Conservation (phyloP, 1,140 invertebrate genomes). For the Drosophila albomicans region DNA sequence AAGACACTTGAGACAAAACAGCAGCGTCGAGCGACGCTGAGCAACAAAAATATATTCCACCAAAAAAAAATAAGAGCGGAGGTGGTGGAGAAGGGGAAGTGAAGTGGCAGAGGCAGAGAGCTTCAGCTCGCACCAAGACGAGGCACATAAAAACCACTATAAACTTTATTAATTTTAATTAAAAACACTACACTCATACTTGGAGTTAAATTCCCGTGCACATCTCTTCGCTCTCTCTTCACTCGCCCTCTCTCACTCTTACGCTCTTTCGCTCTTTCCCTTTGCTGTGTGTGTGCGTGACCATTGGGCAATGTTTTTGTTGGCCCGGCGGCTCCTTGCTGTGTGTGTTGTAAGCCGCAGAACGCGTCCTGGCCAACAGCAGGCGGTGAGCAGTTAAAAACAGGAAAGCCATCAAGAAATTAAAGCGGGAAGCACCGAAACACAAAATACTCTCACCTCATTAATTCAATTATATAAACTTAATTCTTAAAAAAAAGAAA, state of each 20-base stretch:
- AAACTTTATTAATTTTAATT: constrained; percentile 84
- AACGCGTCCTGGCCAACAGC: constrained; percentile 74
- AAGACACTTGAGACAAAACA: constrained; percentile 31
- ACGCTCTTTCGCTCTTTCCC: neutral
- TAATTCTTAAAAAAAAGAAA: too few species aligned
- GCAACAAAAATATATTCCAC: constrained; percentile 16
- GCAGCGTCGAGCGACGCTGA: constrained; percentile 21
- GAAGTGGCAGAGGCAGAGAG: neutral
- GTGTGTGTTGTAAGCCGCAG: constrained; percentile 65
- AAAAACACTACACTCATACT: constrained; percentile 80
- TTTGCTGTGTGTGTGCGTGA: constrained; percentile 37
- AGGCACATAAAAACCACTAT: constrained; percentile 66
- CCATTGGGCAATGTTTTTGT: constrained; percentile 49
- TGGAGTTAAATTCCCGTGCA: constrained; percentile 64
- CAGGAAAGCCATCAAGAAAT: constrained; percentile 60
- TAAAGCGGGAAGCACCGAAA: neutral
- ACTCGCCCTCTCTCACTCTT: too few species aligned
- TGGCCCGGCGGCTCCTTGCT: constrained; percentile 25
- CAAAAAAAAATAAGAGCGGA: neutral
- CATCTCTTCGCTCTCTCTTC: constrained; percentile 13
- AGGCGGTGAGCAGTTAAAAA: constrained; percentile 75
- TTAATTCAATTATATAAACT: too few species aligned
- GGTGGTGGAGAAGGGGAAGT: neutral
- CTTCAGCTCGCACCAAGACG: constrained; percentile 8
- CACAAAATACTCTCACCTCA: neutral